Percentiles rank a stretch among this genome's conserved stretches.
phyloP scores from a whole-genome alignment of 2,888 invertebrate species.

The Mythimna pallens region DNA sequence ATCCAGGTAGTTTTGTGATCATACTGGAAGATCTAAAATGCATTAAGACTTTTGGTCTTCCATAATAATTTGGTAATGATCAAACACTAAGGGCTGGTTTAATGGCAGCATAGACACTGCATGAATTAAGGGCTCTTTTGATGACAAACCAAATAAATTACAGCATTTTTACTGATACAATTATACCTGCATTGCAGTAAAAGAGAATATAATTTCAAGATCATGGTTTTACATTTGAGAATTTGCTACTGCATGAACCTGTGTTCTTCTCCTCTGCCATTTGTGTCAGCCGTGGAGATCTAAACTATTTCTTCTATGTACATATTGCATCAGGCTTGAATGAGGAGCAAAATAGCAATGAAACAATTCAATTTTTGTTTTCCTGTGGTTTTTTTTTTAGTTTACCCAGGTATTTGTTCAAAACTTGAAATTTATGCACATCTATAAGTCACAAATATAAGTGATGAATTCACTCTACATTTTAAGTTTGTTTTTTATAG shows the following conservation, averaged over 20 bases:
- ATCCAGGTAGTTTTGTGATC: neutral
- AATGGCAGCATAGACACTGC: constrained; percentile 2
- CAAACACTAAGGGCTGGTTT: neutral
- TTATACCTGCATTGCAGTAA: constrained; percentile 28
- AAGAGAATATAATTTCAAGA: neutral
- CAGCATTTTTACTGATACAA: neutral
- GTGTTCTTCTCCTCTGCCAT: too few species aligned
- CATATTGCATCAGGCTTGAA: neutral
- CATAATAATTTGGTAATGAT: neutral
- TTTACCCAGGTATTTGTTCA: too few species aligned
- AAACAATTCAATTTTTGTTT: neutral
- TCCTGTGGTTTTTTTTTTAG: too few species aligned
- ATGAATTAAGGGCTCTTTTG: neutral
- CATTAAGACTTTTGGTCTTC: neutral
- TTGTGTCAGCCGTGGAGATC: neutral
- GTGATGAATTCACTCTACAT: too few species aligned
- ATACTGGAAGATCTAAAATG: neutral
- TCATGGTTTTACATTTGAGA: neutral
- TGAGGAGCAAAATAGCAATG: neutral
- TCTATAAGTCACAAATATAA: too few species aligned
- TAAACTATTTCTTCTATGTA: neutral
- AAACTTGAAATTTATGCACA: too few species aligned
- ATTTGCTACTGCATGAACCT: too few species aligned
- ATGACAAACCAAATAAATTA: constrained; percentile 1
- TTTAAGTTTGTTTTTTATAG: too few species aligned